Evolutionary conservation across 2,888 invertebrate genomes (phyloP).

Genomic region (Mactromeris polynyma): DNA sequence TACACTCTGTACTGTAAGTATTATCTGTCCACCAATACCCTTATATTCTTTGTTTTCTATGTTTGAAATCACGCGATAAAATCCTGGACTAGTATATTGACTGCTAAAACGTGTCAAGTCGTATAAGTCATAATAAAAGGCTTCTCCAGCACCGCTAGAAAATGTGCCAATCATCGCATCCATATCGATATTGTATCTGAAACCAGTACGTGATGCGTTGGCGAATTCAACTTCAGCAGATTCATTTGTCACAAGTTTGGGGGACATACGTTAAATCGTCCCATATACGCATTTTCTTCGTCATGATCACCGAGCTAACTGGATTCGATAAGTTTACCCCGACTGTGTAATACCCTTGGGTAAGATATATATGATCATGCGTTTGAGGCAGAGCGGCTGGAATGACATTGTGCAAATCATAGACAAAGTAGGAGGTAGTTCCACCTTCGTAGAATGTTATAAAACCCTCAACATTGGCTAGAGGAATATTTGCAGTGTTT

Average conservation of each 20-base stretch:
- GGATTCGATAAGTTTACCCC: constrained; percentile 30
- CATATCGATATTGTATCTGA: constrained; percentile 58
- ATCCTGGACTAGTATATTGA: constrained; percentile 39
- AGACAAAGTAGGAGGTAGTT: not conserved
- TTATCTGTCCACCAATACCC: constrained; percentile 44
- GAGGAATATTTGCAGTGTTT: constrained; percentile 41
- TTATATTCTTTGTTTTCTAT: constrained; percentile 40
- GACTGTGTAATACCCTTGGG: constrained; percentile 56
- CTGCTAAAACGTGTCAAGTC: constrained; percentile 51
- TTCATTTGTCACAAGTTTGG: constrained; percentile 61
- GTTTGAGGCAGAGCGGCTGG: constrained; percentile 17
- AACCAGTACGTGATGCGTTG: constrained; percentile 55
- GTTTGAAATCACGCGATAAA: constrained; percentile 52
- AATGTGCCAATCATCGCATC: constrained; percentile 48
- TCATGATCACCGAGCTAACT: constrained; percentile 30
- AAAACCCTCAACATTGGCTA: constrained; percentile 45
- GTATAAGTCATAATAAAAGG: constrained; percentile 42
- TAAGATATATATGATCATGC: constrained; percentile 42
- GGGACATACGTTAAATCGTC: constrained; percentile 45
- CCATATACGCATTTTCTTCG: constrained; percentile 48
- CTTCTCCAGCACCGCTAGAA: constrained; percentile 13
- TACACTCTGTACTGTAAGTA: constrained; percentile 58
- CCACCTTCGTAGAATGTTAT: constrained; percentile 48
- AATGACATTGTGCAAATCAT: not conserved
- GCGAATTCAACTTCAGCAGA: constrained; percentile 55